These are phyloP conservation scores for Hydriomena furcata DNA, from an alignment of 2,888 invertebrate genomes.

Conservation along the genomic window DNA sequence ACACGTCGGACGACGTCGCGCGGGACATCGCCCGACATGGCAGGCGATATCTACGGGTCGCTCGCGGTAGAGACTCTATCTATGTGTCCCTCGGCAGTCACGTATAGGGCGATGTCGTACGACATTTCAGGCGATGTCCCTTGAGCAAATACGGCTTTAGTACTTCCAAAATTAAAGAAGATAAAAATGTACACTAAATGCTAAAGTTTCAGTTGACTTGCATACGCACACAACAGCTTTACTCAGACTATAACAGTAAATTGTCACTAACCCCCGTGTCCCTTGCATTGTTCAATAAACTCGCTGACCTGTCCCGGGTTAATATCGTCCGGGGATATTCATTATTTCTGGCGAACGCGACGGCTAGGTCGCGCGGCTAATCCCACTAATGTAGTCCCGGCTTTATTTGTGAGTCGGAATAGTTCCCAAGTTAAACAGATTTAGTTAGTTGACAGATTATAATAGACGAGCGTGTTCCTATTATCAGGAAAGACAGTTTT, in stretches of 20 bases:
- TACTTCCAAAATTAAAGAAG: background rate
- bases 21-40: too few species aligned
- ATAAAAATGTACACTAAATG: too few species aligned
- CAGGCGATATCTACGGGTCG: too few species aligned
- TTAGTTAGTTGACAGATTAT: background rate
- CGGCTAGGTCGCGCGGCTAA: conserved; percentile 6
- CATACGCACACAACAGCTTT: background rate
- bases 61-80: too few species aligned
- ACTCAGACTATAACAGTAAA: conserved; percentile 10
- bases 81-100: too few species aligned
- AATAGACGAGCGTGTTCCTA: too few species aligned
- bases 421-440: background rate
- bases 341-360: conserved; percentile 9
- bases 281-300: conserved; percentile 22
- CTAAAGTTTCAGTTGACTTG: background rate
- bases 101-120: too few species aligned
- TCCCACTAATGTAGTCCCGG: conserved; percentile 20
- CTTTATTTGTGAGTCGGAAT: conserved; percentile 1
- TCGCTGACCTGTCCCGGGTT: conserved; percentile 18
- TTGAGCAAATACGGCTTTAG: too few species aligned
- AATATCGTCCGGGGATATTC: conserved; percentile 22
- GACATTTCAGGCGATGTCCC: too few species aligned
- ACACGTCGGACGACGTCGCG: too few species aligned
- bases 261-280: conserved; percentile 12
- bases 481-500: too few species aligned